A percentile compares a stretch with the other conserved stretches of the same genome.
phyloP scores from a whole-genome alignment of 2,797 vertebrate genomes.

The Sebastes baramenuke region DNA sequence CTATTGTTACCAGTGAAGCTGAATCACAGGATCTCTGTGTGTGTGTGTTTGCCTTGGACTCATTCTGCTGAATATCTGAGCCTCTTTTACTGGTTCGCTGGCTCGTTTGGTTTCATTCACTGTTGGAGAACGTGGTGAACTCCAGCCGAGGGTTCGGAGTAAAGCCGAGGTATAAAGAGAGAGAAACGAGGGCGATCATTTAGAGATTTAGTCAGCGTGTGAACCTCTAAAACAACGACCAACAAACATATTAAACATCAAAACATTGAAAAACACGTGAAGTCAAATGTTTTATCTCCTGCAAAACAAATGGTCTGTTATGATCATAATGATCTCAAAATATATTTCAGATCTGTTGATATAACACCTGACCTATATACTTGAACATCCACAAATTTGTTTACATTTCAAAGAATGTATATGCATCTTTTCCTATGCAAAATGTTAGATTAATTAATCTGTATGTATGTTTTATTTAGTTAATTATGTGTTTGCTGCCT shows the following conservation, averaged over 20 bases:
- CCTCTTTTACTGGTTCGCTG: background rate
- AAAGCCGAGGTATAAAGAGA: background rate
- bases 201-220: background rate
- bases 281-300: no score
- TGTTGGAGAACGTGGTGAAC: background rate
- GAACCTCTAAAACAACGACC: background rate
- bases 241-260: background rate
- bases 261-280: no score
- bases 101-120: constrained; percentile 1
- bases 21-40: constrained; percentile 16
- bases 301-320: no score
- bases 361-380: no score
- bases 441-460: no score
- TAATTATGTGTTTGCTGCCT: no score
- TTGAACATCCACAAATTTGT: no score
- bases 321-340: no score
- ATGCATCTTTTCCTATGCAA: no score
- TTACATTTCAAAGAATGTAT: no score
- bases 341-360: no score
- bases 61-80: constrained; percentile 18
- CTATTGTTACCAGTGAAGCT: constrained; percentile 16
- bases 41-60: constrained; percentile 20
- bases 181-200: background rate
- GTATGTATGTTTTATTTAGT: no score
- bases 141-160: background rate